These are phyloP conservation scores for Prolemur simus DNA, from an alignment of 2,113 vertebrate genomes.

Conservation along the genomic window DNA sequence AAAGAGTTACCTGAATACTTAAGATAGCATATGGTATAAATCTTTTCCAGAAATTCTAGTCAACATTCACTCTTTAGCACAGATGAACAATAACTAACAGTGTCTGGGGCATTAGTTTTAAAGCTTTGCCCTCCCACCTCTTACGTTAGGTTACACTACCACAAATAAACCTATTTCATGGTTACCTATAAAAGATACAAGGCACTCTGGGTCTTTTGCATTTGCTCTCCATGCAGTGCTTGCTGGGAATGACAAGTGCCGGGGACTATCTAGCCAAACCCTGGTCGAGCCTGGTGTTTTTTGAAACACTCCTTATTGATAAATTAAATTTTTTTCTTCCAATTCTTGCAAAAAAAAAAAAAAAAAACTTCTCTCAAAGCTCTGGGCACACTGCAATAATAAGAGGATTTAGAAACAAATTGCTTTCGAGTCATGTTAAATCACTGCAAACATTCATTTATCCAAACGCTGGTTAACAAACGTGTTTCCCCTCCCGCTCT, in stretches of 20 bases:
- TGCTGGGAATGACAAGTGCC: background rate
- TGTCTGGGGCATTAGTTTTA: background rate
- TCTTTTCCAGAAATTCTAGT: background rate
- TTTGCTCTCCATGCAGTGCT: background rate
- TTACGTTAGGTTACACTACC: background rate
- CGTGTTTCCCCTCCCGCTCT: background rate
- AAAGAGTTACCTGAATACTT: background rate
- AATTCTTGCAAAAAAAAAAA: conserved; percentile 15
- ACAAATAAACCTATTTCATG: background rate
- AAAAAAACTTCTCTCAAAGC: conserved; percentile 19
- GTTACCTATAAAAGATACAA: background rate
- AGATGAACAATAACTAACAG: background rate
- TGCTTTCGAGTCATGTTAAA: conserved; percentile 65
- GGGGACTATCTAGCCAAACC: background rate
- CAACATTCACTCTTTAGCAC: background rate
- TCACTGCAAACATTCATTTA: conserved; percentile 68
- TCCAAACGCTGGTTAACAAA: conserved; percentile 38
- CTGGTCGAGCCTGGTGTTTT: background rate
- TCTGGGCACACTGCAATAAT: conserved; percentile 71
- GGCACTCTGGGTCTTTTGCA: background rate
- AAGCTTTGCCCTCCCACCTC: background rate
- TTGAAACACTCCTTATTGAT: background rate
- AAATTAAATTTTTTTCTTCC: conserved; percentile 44
- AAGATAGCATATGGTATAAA: background rate
- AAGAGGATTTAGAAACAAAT: conserved; percentile 75